Evolutionary conservation across 2,797 vertebrate genomes (phyloP).

Genomic region (Anisognathus igniventris): DNA sequence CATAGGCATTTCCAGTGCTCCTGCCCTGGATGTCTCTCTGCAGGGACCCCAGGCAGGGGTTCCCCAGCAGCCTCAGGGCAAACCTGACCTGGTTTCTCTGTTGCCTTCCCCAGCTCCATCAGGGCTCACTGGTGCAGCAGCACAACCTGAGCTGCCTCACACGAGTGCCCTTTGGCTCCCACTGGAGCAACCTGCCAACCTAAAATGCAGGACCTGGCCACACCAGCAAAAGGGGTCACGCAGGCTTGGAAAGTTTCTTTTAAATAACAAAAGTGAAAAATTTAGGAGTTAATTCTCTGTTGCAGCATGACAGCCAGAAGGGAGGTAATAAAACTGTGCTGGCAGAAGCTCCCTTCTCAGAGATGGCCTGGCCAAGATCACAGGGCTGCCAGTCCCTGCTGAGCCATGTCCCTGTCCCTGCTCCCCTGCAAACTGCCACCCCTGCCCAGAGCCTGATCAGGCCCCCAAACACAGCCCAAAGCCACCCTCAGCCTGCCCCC

Average conservation of each 20-base stretch:
- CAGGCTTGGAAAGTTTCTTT: background rate
- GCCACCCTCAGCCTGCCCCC: background rate
- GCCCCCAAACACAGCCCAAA: background rate
- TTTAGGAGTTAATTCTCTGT: background rate
- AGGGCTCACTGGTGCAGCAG: background rate
- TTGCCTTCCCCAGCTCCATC: background rate
- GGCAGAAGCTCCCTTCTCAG: background rate
- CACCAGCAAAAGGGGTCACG: background rate
- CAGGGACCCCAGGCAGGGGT: background rate
- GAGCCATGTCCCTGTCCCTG: background rate
- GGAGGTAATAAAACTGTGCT: background rate
- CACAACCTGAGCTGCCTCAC: background rate
- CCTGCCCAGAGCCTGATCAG: background rate
- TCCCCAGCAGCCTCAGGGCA: background rate
- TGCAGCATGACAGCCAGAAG: background rate
- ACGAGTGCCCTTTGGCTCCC: rapidly evolving
- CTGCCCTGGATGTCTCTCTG: background rate
- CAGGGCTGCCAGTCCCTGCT: background rate
- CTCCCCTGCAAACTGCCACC: background rate
- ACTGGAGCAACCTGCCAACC: background rate
- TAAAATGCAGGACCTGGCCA: background rate
- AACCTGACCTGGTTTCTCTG: background rate
- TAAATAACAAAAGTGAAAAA: background rate
- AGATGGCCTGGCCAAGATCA: background rate
- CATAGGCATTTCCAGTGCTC: background rate